Evolutionary conservation across 2,888 invertebrate species (phyloP), one percentile per base, ranked within the genome.

Genomic region (Abrostola triplasia): DNA sequence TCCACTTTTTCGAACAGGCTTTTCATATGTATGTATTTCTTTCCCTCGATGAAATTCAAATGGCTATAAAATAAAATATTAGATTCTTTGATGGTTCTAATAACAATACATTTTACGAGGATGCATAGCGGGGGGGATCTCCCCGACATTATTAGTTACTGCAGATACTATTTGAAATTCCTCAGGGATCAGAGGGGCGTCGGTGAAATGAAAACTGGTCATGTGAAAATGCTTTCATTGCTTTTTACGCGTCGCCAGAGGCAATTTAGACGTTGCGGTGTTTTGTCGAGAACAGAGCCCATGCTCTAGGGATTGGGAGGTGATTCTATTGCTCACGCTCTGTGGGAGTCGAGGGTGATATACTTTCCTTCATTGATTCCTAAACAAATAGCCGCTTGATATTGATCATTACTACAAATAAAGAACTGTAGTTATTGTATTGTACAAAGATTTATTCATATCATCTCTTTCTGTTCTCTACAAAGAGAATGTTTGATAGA

Each of bases 151-250:
- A 90, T 90, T 90, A 90, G 91, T 88, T 89, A 88, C 85, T 90
- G 90, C 88, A 92, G 91, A 92, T 92, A 92, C 88, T 88, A 88
- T 92, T 92, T 83, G 88, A 87, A 88, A 92, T 93, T 93, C 93
- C 93, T 90, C 69, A 82, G 93, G 92, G 93, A 90, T 86, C 84
- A 82, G 84, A 88, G 87, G 91, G 90, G 89, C 83, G 88, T 83
- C 83, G 82, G 87, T 84, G 90, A 90, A 92, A 92, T 92, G 92
- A 90, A 90, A 92, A 92, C 91, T 92, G 86, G 87, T 90, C 92
- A 92, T 92, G 93, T 92, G 93, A 92, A 93, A 93, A 92, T 89
- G 92, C 91, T 92, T 93, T 92, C 91, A 91, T 92, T 92, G 93
- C 92, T 90, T 92, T 92, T 93, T 90, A 90, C 92, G 91, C 92